Conservation (phyloP, 2,113 vertebrate species). For the Peucedramus taeniatus region DNA sequence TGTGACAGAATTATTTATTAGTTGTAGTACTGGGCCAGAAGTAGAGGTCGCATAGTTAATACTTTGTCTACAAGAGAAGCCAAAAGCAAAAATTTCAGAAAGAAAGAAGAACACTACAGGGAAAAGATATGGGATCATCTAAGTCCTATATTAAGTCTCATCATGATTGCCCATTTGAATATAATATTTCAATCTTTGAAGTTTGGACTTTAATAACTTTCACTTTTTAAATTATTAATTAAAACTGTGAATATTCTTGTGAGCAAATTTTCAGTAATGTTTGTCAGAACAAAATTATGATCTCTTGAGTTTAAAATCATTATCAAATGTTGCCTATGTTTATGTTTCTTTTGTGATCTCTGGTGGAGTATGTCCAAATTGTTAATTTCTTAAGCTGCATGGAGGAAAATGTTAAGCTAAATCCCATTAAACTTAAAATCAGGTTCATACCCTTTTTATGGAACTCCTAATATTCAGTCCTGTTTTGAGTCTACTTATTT, state of each 20-base stretch:
- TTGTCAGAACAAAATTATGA: background rate
- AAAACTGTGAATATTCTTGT: background rate
- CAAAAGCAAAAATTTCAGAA: background rate
- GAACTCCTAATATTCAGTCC: background rate
- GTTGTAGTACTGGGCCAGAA: background rate
- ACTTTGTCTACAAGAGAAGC: background rate
- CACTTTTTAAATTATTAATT: background rate
- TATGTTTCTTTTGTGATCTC: background rate
- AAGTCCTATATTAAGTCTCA: background rate
- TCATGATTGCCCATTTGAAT: background rate
- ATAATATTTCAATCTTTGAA: background rate
- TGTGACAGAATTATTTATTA: background rate
- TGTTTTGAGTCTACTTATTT: background rate
- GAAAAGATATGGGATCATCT: background rate
- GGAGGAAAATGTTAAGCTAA: background rate
- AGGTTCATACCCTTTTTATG: background rate
- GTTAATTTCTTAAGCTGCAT: background rate
- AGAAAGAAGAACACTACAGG: background rate
- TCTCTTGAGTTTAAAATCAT: background rate
- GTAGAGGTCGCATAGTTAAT: background rate
- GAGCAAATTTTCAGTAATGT: background rate
- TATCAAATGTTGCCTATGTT: background rate
- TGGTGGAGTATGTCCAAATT: background rate
- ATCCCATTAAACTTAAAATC: background rate
- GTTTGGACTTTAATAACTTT: background rate